Conservation (phyloP, 2,113 vertebrate genomes). For the Aspidoscelis tigris region DNA sequence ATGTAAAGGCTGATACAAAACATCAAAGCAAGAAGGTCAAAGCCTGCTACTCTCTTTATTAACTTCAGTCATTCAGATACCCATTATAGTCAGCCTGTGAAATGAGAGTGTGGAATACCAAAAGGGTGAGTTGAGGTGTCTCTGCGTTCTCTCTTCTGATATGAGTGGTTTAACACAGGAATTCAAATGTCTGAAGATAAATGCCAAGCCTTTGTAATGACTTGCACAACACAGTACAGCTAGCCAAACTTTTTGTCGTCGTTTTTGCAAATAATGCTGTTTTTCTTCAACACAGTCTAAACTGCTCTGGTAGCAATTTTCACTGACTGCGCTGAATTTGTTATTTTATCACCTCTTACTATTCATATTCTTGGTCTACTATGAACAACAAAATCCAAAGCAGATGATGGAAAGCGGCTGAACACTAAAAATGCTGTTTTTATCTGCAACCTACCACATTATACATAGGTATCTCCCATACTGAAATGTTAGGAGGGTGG, state of each 20-base stretch:
- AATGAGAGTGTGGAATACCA: conserved; percentile 9
- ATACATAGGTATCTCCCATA: not conserved
- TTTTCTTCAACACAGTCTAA: not conserved
- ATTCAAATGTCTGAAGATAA: conserved; percentile 13
- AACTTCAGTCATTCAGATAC: conserved; percentile 28
- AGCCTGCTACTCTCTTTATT: conserved; percentile 37
- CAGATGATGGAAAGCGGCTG: not conserved
- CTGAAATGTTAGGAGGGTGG: not conserved
- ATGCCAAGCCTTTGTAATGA: conserved; percentile 4
- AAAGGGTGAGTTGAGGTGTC: not conserved
- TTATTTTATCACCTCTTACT: not conserved
- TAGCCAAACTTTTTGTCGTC: not conserved
- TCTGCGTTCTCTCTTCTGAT: not conserved
- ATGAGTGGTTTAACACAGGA: not conserved
- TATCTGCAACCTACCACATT: not conserved
- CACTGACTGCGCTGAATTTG: not conserved
- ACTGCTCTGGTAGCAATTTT: conserved; percentile 1
- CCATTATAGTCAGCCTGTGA: conserved; percentile 19
- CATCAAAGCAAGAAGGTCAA: conserved; percentile 39
- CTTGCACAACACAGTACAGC: not conserved
- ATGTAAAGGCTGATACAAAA: conserved; percentile 27
- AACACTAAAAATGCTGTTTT: not conserved
- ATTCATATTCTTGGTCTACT: not conserved
- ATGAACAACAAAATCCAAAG: not conserved
- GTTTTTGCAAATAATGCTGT: not conserved